Conservation (phyloP, 2,113 vertebrate species). For the Turnix velox region DNA sequence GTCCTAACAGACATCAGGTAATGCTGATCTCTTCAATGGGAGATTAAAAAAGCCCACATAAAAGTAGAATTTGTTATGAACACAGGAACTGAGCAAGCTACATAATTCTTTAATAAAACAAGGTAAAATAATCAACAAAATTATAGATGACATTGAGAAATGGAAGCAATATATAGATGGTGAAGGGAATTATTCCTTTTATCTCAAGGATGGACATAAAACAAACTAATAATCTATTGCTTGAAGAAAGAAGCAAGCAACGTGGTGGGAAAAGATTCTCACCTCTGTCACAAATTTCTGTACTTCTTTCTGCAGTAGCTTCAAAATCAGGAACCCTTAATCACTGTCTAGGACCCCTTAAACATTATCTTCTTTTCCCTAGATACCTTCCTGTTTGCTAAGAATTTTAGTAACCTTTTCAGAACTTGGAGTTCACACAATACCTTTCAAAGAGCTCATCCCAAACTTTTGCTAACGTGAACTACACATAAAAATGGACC, state of each 20-base stretch:
- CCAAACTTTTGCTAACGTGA: not conserved
- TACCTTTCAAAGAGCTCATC: not conserved
- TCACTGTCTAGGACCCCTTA: not conserved
- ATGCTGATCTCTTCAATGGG: not conserved
- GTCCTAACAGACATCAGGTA: not conserved
- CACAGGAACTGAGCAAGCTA: not conserved
- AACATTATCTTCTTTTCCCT: not conserved
- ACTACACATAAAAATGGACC: not conserved
- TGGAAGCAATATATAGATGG: not conserved
- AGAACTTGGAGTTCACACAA: not conserved
- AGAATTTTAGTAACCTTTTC: not conserved
- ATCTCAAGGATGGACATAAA: not conserved
- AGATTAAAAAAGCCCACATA: not conserved
- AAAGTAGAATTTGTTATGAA: not conserved
- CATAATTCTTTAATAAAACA: not conserved
- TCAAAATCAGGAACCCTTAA: no score
- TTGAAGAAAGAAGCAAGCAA: not conserved
- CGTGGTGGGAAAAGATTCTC: rapidly evolving
- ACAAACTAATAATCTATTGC: not conserved
- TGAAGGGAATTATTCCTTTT: not conserved
- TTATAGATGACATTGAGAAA: not conserved
- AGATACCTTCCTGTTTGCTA: not conserved
- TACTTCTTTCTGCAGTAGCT: not conserved
- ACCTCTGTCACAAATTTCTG: not conserved
- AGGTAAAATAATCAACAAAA: not conserved